Base-by-base conservation (phyloP, 2,888 invertebrate genomes). In the Drosophila neotestacea region DNA sequence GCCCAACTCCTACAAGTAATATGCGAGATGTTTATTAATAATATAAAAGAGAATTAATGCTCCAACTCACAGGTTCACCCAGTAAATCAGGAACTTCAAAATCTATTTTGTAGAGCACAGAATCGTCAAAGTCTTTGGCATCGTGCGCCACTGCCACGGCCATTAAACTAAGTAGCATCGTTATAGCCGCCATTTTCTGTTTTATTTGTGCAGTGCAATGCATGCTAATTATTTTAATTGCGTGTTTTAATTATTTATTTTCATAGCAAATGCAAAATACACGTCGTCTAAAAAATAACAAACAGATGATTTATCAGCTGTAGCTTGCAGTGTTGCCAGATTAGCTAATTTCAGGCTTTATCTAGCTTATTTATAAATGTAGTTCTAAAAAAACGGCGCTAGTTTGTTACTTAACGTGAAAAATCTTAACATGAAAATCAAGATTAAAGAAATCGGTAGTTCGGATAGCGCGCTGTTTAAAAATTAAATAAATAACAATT, bases 81-180 rank as follows among this genome's bases (percentile, higher is more conserved):
- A 78, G 46, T 59, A 90, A 76, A 91, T 93, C 92, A 0, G 96
- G 91, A 95, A 30, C 95, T 95, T 96, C 97, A 96, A 91, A 92
- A 34, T 96, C 95, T 55, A 97, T 95, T 92, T 95, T 95, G 91
- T 96, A 97, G 54, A 96, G 92, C 83, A 97, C 94, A 1, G 95
- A 95, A 92, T 97, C 97, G 92, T 97, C 97, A 89, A 97, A 96
- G 46, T 95, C 96, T 92, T 88, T 83, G 50, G 83, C 88, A 58
- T 96, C 95, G 88, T 95, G 94, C 68, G 94, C 76, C n/a, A 30
- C 50, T 39, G 46, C 60, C 9, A 44, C 42, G 5, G 38, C 41
- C 1, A 78, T 7, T 16, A 80, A 36, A 1, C 52, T 13, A 13
- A 81, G 44, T 9, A 86, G 28, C 42, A 76, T 7, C 10, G 39